Evolutionary conservation across 2,113 vertebrate species (phyloP).

Genomic region (Sigmodon hispidus): DNA sequence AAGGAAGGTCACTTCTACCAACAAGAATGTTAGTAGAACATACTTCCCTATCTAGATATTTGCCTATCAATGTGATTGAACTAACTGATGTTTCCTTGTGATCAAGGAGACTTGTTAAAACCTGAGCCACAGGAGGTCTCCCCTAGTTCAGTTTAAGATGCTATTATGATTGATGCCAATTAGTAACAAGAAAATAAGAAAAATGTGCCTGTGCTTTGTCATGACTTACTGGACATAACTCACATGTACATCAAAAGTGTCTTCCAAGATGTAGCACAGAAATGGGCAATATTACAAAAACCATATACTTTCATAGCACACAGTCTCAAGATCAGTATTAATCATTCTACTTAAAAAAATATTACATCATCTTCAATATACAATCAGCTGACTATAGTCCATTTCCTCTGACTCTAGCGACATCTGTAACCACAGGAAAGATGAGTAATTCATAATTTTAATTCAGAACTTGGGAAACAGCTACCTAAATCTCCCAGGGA

Average conservation of each 20-base stretch:
- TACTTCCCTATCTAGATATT: background rate
- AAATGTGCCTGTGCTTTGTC: background rate
- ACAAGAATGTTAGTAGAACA: background rate
- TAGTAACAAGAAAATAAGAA: background rate
- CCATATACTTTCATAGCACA: background rate
- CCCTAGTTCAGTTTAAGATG: background rate
- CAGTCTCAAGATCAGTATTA: background rate
- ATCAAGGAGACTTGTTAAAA: background rate
- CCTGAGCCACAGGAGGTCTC: background rate
- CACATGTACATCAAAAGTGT: background rate
- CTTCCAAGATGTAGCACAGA: background rate
- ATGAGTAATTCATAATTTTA: slow-evolving; percentile 60
- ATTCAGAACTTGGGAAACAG: slow-evolving; percentile 26
- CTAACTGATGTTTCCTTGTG: background rate
- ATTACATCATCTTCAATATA: background rate
- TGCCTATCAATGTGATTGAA: background rate
- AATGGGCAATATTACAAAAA: background rate
- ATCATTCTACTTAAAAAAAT: background rate
- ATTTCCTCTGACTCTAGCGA: slow-evolving; percentile 24
- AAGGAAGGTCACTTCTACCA: background rate
- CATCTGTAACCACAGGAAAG: slow-evolving; percentile 19
- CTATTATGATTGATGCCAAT: background rate
- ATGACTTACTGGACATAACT: background rate
- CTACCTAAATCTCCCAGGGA: background rate
- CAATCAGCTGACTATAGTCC: background rate